phyloP scores from a whole-genome alignment of 1,140 invertebrate genomes.

The Alviniconcha marisindica region DNA sequence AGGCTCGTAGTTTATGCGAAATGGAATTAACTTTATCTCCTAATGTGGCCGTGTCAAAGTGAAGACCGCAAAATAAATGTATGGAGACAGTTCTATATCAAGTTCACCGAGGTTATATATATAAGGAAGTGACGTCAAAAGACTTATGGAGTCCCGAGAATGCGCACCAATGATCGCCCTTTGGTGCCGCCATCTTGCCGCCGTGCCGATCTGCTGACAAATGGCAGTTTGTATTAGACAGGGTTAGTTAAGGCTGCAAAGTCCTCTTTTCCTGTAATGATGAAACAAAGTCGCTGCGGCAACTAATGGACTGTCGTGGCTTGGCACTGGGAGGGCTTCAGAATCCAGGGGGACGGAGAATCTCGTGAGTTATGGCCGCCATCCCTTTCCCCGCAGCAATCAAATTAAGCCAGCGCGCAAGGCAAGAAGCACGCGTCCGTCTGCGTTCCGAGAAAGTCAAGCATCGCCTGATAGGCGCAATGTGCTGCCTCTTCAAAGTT shows the following conservation, averaged over 20 bases:
- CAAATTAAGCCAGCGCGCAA: constrained; percentile 35
- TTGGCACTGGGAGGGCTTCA: neutral
- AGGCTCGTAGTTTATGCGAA: no score
- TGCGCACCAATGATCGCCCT: neutral
- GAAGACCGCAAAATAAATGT: no score
- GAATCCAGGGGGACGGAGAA: constrained; percentile 22
- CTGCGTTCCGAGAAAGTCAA: constrained; percentile 27
- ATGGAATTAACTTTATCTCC: no score
- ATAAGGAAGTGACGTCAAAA: neutral
- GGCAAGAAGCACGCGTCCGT: constrained; percentile 22
- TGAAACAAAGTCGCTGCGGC: constrained; percentile 28
- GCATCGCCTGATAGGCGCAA: constrained; percentile 34
- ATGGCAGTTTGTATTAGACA: constrained; percentile 43
- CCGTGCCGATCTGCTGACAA: constrained; percentile 32
- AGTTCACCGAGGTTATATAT: no score
- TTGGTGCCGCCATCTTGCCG: constrained; percentile 9
- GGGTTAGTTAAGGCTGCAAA: constrained; percentile 36
- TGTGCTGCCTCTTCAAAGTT: constrained; percentile 35
- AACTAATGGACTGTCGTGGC: constrained; percentile 42
- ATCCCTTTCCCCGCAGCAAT: constrained; percentile 40
- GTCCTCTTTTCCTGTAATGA: constrained; percentile 38
- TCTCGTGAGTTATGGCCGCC: constrained; percentile 40
- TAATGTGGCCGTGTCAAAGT: no score
- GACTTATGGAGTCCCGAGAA: neutral
- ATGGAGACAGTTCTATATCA: no score